Percentiles rank a stretch among this genome's conserved stretches.
Evolutionary conservation across 2,797 vertebrate species (phyloP).

Genomic region (Podargus strigoides): DNA sequence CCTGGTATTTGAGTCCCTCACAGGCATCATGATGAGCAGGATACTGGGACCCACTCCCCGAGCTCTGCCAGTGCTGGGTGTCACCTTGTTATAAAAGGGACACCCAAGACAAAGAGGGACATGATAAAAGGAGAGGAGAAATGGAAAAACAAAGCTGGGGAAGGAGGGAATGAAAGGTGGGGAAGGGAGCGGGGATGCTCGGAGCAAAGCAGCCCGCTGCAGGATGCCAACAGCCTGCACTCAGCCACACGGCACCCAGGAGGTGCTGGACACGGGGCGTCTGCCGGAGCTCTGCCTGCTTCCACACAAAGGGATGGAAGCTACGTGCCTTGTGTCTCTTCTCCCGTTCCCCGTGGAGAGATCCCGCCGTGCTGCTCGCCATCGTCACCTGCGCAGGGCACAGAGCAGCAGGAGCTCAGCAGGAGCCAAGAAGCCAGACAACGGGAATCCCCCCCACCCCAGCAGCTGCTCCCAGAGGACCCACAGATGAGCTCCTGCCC

Average conservation of each 20-base stretch:
- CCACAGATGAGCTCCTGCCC: background rate
- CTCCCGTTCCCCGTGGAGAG: background rate
- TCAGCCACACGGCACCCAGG: background rate
- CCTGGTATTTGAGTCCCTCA: fast-evolving
- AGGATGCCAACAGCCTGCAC: background rate
- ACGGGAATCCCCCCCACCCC: background rate
- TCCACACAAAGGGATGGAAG: background rate
- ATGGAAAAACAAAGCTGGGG: background rate
- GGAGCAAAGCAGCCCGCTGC: background rate
- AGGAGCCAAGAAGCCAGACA: background rate
- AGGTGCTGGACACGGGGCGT: background rate
- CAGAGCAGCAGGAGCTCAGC: background rate
- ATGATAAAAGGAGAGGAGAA: background rate
- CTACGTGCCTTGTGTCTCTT: background rate
- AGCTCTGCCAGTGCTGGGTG: background rate
- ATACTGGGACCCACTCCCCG: background rate
- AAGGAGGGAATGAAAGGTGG: background rate
- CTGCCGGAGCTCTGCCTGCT: background rate
- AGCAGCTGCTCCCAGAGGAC: background rate
- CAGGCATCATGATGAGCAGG: fast-evolving
- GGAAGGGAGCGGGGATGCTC: background rate
- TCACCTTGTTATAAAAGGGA: background rate
- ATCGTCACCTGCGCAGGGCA: slow-evolving; percentile 27
- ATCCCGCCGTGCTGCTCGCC: background rate
- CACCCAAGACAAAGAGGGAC: background rate